Conservation (phyloP, 2,113 vertebrate genomes). For the Pungitius pungitius region DNA sequence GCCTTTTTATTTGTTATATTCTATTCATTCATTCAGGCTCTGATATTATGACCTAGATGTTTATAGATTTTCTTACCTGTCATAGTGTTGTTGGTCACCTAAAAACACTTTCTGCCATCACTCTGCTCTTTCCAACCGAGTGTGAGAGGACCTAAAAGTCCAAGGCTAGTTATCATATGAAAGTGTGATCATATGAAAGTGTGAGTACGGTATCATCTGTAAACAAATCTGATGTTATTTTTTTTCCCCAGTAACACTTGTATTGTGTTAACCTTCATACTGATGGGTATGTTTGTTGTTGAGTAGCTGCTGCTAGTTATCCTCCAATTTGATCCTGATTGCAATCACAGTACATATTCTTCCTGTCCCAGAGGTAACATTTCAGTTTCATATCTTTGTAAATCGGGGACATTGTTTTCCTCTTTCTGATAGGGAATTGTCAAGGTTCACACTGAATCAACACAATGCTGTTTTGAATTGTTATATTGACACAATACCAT, state of each 20-base stretch:
- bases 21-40: not conserved
- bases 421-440: slow-evolving; percentile 5
- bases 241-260: not conserved
- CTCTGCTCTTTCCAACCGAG: not conserved
- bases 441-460: not conserved
- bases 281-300: not conserved
- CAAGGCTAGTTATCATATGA: not conserved
- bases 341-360: slow-evolving; percentile 20
- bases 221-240: not conserved
- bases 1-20: not conserved
- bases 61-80: not conserved
- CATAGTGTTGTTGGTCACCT: not conserved
- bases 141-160: not conserved
- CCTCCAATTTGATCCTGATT: slow-evolving; percentile 18
- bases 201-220: not conserved
- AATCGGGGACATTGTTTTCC: slow-evolving; percentile 26
- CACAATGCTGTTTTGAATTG: not conserved
- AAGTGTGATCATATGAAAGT: too few species aligned
- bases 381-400: slow-evolving; percentile 19
- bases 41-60: not conserved
- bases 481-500: not conserved
- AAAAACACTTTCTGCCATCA: not conserved
- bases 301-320: slow-evolving; percentile 8
- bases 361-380: slow-evolving; percentile 12
- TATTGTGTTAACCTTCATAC: not conserved